Evolutionary conservation across 1,140 invertebrate species (phyloP), one percentile per base, ranked within the genome.

Genomic region (Aporrectodea caliginosa): DNA sequence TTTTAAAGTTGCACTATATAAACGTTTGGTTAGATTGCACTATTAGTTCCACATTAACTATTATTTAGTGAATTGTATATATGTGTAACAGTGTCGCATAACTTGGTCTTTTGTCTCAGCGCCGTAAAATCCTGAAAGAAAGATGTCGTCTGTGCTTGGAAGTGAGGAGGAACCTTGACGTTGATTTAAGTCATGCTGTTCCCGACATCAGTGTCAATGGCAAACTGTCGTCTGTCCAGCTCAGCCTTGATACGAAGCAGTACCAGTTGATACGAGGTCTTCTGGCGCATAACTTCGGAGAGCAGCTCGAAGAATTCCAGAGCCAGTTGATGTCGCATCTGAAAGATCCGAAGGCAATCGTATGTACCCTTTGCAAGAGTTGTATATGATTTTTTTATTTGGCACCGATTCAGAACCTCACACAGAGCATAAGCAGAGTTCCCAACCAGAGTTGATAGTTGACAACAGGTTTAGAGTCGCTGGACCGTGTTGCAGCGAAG

Each of bases 281-380:
- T 30, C 88, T 99, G 0, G 91, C 92, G 0, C 93, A 95, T 85
- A 99, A 99, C 89, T 92, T 99, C 69, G 96, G 95, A 22, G 97
- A 99, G 87, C 91, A 92, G 80, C 88, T 97, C 16, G 93, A 93
- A 79, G 93, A 94, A 31, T 85, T 86, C 79, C 82, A 85, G 75
- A 81, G 81, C 32, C 84, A 84, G 27, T 80, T 87, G n/a, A 84
- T 88, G 83, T 84, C 87, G 1, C 82, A 86, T 69, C 80, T 88
- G 35, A 84, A 88, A 80, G 85, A 87, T 75, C 87, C 86, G 16
- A 83, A 84, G 35, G 87, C 85, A 69, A 81, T 85, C 80, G 86
- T 88, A 32, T 0, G 71, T 74, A 14, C 1, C 22, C 6, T 58
- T 58, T 58, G 43, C 43, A 58, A 22, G 6, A 58, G 43, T 58